Evolutionary conservation across 2,797 vertebrate species (phyloP), one percentile per base, ranked within the genome.

Genomic region (Mareca penelope): DNA sequence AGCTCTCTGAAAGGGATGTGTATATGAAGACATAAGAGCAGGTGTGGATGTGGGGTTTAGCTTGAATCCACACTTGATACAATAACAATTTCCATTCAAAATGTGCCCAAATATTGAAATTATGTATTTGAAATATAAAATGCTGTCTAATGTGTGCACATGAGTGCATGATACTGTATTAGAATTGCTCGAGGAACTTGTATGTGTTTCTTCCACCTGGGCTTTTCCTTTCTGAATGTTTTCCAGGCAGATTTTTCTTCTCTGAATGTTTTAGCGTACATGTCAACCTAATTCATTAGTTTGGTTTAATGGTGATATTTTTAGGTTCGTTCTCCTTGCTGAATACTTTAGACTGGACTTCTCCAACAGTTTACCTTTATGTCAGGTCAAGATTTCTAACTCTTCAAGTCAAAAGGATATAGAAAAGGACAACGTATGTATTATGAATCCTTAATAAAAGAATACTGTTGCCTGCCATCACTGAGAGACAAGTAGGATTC

Each of bases 131-230:
- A 52, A 70, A 28, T 42, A 35, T 1, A 53, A 37, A 19, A 4
- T 50, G 23, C 17, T 26, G 9, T 33, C 14, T 61, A 5, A 9
- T 17, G 4, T 3, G 9, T 19, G 44, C 8, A 14, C 19, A 15
- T 0, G 23, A 50, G 1, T 52, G 44, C 31, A 11, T 9, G 7
- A 2, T n/a, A 33, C 53, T 48, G 78, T 2, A 44, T 83, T 39
- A n/a, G 23, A 75, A 31, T 42, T 70, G 33, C 48, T 50, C 28
- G 61, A 72, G 50, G n/a, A 88, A 12, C 18, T 56, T 48, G 13
- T 31, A 17, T 17, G 7, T 68, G 24, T 64, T 57, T 61, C 29
- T 2, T 75, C 44, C 44, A 28, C 50, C 29, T 71, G 53, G 17
- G 24, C 46, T 70, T 80, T 56, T 15, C 12, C 48, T 33, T 26